Evolutionary conservation across 2,113 vertebrate genomes (phyloP).

Genomic region (Octodon degus): DNA sequence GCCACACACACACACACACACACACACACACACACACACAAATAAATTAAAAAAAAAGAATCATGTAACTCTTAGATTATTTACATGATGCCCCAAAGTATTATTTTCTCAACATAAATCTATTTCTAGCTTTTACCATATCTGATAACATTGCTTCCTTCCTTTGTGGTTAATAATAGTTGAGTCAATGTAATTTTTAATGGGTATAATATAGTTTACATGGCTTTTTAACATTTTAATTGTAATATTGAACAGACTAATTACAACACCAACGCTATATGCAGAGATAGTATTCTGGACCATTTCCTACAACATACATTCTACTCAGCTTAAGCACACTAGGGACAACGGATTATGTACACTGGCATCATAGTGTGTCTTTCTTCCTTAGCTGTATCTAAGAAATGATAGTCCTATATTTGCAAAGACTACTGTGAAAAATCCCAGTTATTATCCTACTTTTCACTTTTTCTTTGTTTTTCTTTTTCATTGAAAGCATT

Average conservation of each 20-base stretch:
- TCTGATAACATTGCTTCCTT: background rate
- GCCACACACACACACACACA: too few relatives aligned
- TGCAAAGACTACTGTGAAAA: background rate
- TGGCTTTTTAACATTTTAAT: background rate
- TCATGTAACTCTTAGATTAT: background rate
- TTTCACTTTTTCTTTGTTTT: background rate
- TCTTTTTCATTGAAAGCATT: background rate
- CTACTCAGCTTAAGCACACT: background rate
- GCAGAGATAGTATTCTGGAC: background rate
- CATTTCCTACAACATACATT: background rate
- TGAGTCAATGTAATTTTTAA: background rate
- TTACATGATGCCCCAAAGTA: background rate
- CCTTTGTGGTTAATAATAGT: background rate
- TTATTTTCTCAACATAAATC: background rate
- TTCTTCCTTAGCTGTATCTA: background rate
- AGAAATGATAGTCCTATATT: background rate
- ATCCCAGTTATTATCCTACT: background rate
- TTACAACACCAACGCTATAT: background rate
- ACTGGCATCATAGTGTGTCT: background rate
- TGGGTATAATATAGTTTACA: background rate
- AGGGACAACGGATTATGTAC: background rate
- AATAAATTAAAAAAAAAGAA: too few relatives aligned
- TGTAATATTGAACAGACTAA: background rate
- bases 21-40: too few relatives aligned
- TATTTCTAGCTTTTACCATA: conserved; percentile 21